Conservation (phyloP, 2,888 invertebrate genomes). For the Cybosia mesomella region DNA sequence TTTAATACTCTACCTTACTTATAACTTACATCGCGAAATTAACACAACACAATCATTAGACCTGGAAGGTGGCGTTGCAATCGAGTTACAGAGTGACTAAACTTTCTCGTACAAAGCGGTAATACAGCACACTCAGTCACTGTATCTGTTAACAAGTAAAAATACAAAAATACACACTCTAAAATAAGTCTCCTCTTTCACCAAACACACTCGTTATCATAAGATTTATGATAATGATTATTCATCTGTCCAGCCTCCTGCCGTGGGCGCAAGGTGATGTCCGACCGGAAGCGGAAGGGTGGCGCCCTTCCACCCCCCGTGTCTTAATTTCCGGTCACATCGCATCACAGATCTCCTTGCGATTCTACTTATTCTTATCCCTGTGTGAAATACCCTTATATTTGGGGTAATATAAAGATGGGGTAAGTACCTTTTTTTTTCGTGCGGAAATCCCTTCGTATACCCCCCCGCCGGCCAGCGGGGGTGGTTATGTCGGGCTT, state of each 20-base stretch:
- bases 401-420: conserved; percentile 10
- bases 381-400: conserved; percentile 39
- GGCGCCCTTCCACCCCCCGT: conserved; percentile 61
- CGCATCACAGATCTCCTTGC: conserved; percentile 72
- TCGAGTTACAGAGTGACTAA: too few species aligned
- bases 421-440: background rate
- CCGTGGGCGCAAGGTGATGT: conserved; percentile 78
- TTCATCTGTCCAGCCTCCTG: conserved; percentile 59
- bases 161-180: background rate
- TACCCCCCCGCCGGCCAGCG: too few species aligned
- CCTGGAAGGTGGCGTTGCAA: too few species aligned
- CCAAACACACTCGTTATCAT: conserved; percentile 40
- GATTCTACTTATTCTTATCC: conserved; percentile 59
- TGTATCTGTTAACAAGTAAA: background rate
- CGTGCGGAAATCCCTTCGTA: too few species aligned
- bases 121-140: background rate
- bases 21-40: too few species aligned
- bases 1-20: too few species aligned
- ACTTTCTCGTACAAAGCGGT: too few species aligned
- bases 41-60: too few species aligned
- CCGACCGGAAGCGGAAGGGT: conserved; percentile 71
- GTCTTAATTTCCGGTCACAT: conserved; percentile 84
- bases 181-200: conserved; percentile 1
- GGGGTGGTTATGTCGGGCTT: too few species aligned
- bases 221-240: conserved; percentile 68